Conservation (phyloP, 1,140 invertebrate genomes). For the Ips nitidus region DNA sequence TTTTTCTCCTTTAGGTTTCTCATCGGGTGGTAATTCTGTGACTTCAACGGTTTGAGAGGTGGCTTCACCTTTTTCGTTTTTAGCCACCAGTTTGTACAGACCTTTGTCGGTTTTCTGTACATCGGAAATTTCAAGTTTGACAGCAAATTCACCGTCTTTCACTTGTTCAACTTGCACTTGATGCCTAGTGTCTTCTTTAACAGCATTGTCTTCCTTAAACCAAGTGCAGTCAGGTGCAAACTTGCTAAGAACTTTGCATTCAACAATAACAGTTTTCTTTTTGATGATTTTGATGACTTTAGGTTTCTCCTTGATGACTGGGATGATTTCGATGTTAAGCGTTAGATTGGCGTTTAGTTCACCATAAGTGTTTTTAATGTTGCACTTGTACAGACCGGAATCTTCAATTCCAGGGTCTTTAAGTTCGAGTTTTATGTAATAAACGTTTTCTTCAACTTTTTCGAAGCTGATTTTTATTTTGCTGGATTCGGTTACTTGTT, state of each 20-base stretch:
- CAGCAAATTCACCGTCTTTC: conserved; percentile 81
- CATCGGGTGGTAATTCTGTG: conserved; percentile 75
- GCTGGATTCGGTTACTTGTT: conserved; percentile 74
- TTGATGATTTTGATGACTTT: conserved; percentile 87
- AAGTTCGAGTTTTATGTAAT: conserved; percentile 86
- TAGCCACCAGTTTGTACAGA: conserved; percentile 85
- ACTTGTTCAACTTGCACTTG: conserved; percentile 74
- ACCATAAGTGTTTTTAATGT: conserved; percentile 93
- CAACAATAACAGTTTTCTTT: conserved; percentile 86
- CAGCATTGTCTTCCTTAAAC: conserved; percentile 81
- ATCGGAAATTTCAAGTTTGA: conserved; percentile 85
- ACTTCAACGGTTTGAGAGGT: conserved; percentile 87
- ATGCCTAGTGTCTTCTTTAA: conserved; percentile 75
- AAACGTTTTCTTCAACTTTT: conserved; percentile 81
- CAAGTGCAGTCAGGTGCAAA: conserved; percentile 86
- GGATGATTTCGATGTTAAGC: conserved; percentile 96
- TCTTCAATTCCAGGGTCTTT: conserved; percentile 92
- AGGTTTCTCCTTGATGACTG: conserved; percentile 90
- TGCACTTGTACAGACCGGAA: conserved; percentile 97
- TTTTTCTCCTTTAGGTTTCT: conserved; percentile 66
- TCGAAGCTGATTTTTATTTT: conserved; percentile 75
- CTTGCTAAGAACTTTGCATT: conserved; percentile 85
- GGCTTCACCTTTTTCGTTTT: conserved; percentile 91
- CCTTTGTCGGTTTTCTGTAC: conserved; percentile 79
- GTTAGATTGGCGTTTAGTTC: conserved; percentile 96